These are phyloP conservation scores for Trichonephila clavipes DNA, from an alignment of 1,140 invertebrate genomes.

Conservation along the genomic window DNA sequence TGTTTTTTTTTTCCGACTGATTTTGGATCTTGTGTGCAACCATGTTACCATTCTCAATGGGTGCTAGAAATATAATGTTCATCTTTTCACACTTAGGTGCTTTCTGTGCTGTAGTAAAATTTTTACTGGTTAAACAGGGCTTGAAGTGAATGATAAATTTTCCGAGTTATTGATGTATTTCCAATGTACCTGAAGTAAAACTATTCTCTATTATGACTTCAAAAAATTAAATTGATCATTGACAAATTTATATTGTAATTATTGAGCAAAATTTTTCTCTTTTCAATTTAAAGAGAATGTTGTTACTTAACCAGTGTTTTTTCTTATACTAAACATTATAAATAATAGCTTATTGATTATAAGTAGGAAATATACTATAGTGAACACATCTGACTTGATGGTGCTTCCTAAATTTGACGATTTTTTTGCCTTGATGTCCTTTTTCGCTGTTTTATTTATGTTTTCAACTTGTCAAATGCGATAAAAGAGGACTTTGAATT, in stretches of 20 bases:
- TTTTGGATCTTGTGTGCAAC: not conserved
- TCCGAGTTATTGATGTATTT: not conserved
- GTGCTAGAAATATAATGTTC: constrained; percentile 68
- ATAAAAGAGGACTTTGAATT: not conserved
- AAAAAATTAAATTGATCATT: not conserved
- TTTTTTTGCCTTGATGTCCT: not conserved
- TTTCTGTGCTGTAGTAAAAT: constrained; percentile 65
- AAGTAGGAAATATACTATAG: not conserved
- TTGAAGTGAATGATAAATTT: constrained; percentile 21
- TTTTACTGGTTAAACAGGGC: constrained; percentile 56
- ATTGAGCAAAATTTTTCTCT: not conserved
- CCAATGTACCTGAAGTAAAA: constrained; percentile 10
- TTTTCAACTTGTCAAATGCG: not conserved
- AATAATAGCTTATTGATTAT: not conserved
- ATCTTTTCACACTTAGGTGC: constrained; percentile 58
- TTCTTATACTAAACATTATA: not conserved
- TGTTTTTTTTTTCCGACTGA: not conserved
- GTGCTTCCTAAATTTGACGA: not conserved
- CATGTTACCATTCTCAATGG: constrained; percentile 4
- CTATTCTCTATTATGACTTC: not conserved
- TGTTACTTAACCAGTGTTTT: not conserved
- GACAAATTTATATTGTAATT: not conserved
- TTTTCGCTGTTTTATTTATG: no score
- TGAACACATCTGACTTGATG: not conserved
- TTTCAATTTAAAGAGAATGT: not conserved